phyloP scores from a whole-genome alignment of 2,113 vertebrate species.

The Heptranchias perlo region DNA sequence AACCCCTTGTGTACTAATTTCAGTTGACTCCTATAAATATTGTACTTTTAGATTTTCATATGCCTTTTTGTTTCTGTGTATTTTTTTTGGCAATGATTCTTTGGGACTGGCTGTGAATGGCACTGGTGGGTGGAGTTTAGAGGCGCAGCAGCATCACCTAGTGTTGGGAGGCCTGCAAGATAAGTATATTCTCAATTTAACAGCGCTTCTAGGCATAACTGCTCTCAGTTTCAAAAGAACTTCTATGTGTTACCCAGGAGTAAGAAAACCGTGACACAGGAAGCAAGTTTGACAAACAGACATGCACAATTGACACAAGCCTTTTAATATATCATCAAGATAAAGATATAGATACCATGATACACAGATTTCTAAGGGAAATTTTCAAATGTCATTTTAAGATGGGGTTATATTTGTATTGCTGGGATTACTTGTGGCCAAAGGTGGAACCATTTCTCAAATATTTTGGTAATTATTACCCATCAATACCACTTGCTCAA shows the following conservation, averaged over 20 bases:
- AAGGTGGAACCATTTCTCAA: background rate
- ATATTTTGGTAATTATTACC: background rate
- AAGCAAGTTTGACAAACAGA: background rate
- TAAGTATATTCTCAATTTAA: background rate
- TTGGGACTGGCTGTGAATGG: background rate
- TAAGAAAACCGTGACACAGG: background rate
- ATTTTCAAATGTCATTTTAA: background rate
- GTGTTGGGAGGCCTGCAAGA: background rate
- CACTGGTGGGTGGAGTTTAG: too few species aligned
- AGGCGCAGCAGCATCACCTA: background rate
- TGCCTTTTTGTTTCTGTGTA: background rate
- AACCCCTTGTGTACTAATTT: background rate
- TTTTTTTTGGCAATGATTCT: background rate
- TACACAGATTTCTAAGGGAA: background rate
- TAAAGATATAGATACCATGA: background rate
- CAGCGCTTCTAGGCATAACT: too few species aligned
- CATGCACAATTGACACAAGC: background rate
- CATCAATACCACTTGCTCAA: background rate
- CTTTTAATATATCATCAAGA: background rate
- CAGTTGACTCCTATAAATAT: background rate
- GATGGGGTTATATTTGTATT: background rate
- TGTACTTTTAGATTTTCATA: background rate
- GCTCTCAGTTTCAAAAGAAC: background rate
- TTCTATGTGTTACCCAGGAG: background rate
- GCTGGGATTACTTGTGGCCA: background rate